Base-by-base conservation (phyloP, 1,140 invertebrate genomes). In the Patella vulgata region DNA sequence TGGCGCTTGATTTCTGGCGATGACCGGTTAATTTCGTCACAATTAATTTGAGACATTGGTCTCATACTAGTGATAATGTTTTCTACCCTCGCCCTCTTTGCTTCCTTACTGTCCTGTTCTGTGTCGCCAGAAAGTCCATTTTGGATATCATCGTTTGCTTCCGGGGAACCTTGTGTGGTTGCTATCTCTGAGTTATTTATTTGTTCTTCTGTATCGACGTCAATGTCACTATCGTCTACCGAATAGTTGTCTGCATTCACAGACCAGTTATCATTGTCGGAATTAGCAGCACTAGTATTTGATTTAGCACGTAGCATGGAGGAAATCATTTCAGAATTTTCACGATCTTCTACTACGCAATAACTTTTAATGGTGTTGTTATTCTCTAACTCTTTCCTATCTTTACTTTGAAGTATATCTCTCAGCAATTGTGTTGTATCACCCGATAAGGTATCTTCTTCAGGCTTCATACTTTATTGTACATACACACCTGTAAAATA, bases 11-110 rank as follows among this genome's bases (percentile, higher is more conserved):
- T 63, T 79, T 85, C 62, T 55, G 52, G 54, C 68, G 43, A 53
- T 44, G 51, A 53, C 61, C 69, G 39, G 48, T 55, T 31, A 33
- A 67, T 47, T 33, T 66, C 31, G 25, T 68, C 65, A 59, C 53
- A 51, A 43, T 51, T 57, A 89, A 90, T 56, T 62, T 68, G 51
- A 8, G 93, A 92, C 73, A 92, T 93, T 69, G 91, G 91, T 59
- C 93, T 88, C 91, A 96, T 96, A 50, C 91, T 92, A 53, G 91
- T 94, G 52, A 96, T 93, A 66, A 97, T 96, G 82, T 95, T 95
- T 86, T 97, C 95, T 55, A 97, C 93, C 59, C 95, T 89, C 21
- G 93, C 93, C 66, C 94, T 89, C 84, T 97, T 97, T 66, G 92
- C 89, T 80, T 95, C 93, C 56, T 75, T 77, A 27, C 64, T 71